phyloP scores from a whole-genome alignment of 2,113 vertebrate species.

The Brevimyrus niger region DNA sequence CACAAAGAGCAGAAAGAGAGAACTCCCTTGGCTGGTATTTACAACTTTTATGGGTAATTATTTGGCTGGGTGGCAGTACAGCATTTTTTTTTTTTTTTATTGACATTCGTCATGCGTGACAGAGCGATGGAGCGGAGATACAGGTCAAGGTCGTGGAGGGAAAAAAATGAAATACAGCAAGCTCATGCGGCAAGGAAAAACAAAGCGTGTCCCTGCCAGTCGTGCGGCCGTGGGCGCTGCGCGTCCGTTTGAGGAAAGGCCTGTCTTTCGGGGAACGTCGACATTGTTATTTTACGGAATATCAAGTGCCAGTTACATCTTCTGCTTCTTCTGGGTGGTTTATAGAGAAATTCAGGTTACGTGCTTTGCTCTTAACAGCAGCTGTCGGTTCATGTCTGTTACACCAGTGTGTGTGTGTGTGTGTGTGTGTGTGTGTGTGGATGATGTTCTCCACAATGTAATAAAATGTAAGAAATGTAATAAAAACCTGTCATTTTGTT shows the following conservation, averaged over 20 bases:
- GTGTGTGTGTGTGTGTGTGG: neutral
- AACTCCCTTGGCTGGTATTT: neutral
- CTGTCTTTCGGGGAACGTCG: neutral
- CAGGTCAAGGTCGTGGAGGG: conserved; percentile 60
- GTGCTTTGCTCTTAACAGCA: neutral
- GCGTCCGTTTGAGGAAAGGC: neutral
- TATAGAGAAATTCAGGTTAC: neutral
- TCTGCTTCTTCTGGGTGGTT: neutral
- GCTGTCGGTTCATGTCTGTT: neutral
- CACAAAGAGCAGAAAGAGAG: conserved; percentile 1
- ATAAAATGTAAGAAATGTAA: no score
- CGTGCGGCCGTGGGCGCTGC: neutral
- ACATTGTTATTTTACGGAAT: neutral
- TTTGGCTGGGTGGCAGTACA: conserved; percentile 39
- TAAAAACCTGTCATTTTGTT: no score
- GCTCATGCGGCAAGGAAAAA: neutral
- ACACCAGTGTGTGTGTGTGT: neutral
- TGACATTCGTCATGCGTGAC: conserved; percentile 39
- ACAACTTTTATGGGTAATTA: conserved; percentile 28
- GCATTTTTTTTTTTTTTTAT: conserved; percentile 25
- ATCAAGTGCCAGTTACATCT: neutral
- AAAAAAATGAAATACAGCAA: conserved; percentile 33
- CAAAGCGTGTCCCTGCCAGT: neutral
- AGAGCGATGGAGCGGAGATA: conserved; percentile 49
- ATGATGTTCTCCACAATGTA: no score